A percentile compares a stretch with the other conserved stretches of the same genome.
Evolutionary conservation across 2,797 vertebrate genomes (phyloP).

Genomic region (Trachops cirrhosus): DNA sequence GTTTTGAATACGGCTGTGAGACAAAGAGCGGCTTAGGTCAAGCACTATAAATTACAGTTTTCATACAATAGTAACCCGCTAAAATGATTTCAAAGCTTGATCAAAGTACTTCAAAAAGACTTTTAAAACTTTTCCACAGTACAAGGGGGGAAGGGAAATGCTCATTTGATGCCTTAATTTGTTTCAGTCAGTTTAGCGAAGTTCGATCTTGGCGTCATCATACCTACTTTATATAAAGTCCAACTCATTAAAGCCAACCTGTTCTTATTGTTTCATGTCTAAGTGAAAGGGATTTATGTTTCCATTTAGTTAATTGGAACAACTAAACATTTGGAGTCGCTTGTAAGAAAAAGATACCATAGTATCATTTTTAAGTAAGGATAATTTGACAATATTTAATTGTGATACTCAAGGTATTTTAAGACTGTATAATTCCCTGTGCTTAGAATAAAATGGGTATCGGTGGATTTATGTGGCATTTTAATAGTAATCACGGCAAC

Average conservation of each 20-base stretch:
- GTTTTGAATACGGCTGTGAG: constrained; percentile 86
- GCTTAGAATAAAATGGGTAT: constrained; percentile 36
- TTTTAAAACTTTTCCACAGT: constrained; percentile 80
- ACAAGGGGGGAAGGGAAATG: background rate
- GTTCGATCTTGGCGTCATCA: constrained; percentile 50
- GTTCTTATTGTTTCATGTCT: background rate
- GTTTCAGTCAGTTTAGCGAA: constrained; percentile 54
- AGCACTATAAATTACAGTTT: constrained; percentile 92
- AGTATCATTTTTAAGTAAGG: background rate
- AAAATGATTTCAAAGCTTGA: constrained; percentile 86
- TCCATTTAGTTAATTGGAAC: constrained; percentile 22
- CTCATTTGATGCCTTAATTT: constrained; percentile 68
- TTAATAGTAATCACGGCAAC: background rate
- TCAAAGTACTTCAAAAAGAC: constrained; percentile 88
- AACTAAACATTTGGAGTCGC: background rate
- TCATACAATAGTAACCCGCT: constrained; percentile 91
- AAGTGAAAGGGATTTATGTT: constrained; percentile 9
- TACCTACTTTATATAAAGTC: constrained; percentile 46
- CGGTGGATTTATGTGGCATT: constrained; percentile 20
- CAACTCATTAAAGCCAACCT: background rate
- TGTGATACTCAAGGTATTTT: constrained; percentile 22
- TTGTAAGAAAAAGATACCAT: background rate
- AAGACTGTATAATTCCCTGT: background rate
- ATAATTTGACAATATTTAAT: background rate
- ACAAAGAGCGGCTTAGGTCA: constrained; percentile 95